Evolutionary conservation across 2,797 vertebrate species (phyloP).

Genomic region (Pipistrellus kuhlii): DNA sequence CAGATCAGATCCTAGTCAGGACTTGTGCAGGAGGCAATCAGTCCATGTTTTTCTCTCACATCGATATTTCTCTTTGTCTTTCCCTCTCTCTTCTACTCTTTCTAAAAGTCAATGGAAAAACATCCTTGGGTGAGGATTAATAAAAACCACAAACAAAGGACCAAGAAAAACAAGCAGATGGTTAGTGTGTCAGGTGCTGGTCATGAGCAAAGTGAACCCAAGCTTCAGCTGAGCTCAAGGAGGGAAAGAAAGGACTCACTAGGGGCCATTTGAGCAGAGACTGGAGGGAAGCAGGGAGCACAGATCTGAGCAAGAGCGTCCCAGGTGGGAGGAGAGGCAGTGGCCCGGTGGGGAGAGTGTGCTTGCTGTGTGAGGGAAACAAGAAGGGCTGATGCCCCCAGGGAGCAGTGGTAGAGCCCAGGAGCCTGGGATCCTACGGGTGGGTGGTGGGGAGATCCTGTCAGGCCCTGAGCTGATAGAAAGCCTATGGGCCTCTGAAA

Average conservation of each 20-base stretch:
- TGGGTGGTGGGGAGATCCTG: rapidly evolving
- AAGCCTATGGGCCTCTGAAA: not conserved
- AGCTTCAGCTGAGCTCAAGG: not conserved
- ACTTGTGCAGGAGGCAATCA: no score
- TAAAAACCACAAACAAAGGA: no score
- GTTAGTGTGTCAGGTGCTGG: not conserved
- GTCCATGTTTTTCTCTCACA: no score
- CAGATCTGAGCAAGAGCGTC: not conserved
- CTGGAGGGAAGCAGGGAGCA: not conserved
- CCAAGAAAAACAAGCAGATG: not conserved
- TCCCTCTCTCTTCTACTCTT: no score
- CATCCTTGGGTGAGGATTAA: no score
- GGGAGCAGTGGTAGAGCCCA: no score
- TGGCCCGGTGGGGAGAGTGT: not conserved
- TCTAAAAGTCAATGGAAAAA: no score
- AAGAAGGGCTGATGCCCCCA: not conserved
- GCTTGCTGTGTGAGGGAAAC: not conserved
- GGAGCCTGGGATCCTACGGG: not conserved
- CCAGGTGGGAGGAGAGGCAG: not conserved
- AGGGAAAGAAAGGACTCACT: not conserved
- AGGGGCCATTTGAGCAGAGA: not conserved
- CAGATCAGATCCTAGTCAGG: no score
- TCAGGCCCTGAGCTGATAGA: rapidly evolving
- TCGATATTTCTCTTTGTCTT: no score
- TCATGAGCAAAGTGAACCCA: rapidly evolving